A percentile compares a stretch with the other conserved stretches of the same genome.
These are phyloP conservation scores for Elgonia sp. DNA, from an alignment of 2,888 invertebrate genomes.

Conservation along the genomic window DNA sequence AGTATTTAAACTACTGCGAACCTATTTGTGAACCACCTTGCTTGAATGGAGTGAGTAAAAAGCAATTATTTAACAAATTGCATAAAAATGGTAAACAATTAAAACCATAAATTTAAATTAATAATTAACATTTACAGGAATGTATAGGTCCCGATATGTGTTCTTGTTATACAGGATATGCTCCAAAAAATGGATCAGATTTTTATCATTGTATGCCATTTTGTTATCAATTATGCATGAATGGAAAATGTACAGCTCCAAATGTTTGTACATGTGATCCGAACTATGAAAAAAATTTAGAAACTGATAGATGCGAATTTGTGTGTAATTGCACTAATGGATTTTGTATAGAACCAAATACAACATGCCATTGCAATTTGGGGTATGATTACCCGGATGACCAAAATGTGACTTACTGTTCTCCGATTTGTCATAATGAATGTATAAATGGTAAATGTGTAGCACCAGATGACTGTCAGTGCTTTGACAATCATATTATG, in stretches of 20 bases:
- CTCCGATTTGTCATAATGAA: conserved; percentile 88
- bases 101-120: too few species aligned
- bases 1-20: conserved; percentile 85
- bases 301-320: conserved; percentile 60
- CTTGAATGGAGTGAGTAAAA: too few species aligned
- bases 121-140: too few species aligned
- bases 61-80: too few species aligned
- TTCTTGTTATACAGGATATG: too few species aligned
- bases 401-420: conserved; percentile 87
- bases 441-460: conserved; percentile 87
- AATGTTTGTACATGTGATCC: conserved; percentile 83
- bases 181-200: too few species aligned
- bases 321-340: conserved; percentile 84
- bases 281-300: conserved; percentile 82
- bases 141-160: too few species aligned
- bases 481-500: conserved; percentile 79
- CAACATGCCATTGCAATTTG: conserved; percentile 66
- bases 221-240: background rate
- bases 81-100: too few species aligned
- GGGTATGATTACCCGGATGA: conserved; percentile 83
- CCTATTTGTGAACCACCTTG: conserved; percentile 86
- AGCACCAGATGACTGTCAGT: conserved; percentile 82
- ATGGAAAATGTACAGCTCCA: conserved; percentile 68
- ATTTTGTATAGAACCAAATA: conserved; percentile 63
- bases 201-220: too few species aligned